Evolutionary conservation across 2,113 vertebrate genomes (phyloP).

Genomic region (Dasyprocta punctata): DNA sequence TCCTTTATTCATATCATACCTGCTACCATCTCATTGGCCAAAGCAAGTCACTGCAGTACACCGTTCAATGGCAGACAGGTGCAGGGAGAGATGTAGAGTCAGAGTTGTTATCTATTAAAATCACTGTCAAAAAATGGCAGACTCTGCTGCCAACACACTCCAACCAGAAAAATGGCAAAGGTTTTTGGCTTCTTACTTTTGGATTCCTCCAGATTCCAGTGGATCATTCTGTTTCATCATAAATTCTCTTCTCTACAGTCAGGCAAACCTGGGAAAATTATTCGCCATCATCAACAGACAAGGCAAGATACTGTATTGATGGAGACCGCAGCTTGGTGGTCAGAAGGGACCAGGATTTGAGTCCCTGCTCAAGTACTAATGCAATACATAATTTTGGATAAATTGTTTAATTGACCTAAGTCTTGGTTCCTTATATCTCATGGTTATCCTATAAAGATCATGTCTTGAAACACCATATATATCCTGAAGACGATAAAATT

Average conservation of each 20-base stretch:
- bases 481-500: not conserved
- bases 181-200: not conserved
- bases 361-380: not conserved
- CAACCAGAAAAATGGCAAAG: not conserved
- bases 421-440: not conserved
- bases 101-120: not conserved
- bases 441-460: not conserved
- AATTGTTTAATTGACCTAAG: not conserved
- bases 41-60: not conserved
- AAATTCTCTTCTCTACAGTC: not conserved
- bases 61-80: not conserved
- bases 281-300: not conserved
- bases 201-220: not conserved
- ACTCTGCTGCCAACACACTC: not conserved
- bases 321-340: not conserved
- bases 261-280: not conserved
- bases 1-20: not conserved
- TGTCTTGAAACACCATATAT: not conserved
- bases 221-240: not conserved
- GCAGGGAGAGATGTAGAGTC: not conserved
- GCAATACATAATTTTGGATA: not conserved
- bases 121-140: not conserved
- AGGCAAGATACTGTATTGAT: not conserved
- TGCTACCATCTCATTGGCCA: not conserved
- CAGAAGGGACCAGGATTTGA: not conserved